Conservation (phyloP, 35 echinoderm and acorn worm genomes). For the Strongylocentrotus purpuratus region DNA sequence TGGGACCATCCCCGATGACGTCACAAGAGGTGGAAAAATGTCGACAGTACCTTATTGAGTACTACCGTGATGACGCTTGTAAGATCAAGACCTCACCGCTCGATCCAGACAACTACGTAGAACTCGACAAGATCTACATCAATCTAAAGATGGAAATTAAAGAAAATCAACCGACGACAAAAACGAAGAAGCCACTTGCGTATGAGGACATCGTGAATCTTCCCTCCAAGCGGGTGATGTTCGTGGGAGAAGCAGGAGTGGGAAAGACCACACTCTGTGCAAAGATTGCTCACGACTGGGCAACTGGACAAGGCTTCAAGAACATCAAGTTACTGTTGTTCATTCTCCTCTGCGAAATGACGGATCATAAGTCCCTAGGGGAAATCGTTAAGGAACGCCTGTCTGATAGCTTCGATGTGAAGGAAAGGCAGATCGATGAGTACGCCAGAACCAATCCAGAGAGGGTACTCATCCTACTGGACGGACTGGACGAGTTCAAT, state of each 20-base stretch:
- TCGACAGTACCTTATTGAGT: neutral
- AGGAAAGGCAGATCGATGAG: neutral
- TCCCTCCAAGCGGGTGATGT: neutral
- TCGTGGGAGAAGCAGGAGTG: neutral
- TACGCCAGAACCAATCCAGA: conserved; percentile 21
- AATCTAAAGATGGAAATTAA: neutral
- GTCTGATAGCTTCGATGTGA: conserved; percentile 23
- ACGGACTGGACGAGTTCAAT: neutral
- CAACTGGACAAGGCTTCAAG: neutral
- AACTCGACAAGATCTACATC: neutral
- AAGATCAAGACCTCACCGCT: neutral
- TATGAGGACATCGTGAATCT: neutral
- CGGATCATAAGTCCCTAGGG: neutral
- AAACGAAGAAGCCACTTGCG: neutral
- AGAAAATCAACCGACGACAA: neutral
- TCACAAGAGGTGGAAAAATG: neutral
- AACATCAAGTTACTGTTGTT: neutral
- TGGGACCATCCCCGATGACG: neutral
- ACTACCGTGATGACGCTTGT: neutral
- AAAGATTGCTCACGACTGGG: conserved; percentile 22
- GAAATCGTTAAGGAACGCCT: neutral
- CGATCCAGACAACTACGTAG: neutral
- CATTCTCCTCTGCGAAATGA: neutral
- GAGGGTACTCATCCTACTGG: neutral
- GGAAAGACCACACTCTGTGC: neutral